These are phyloP conservation scores for Cactoblastis cactorum DNA, from an alignment of 2,888 invertebrate genomes.

Conservation along the genomic window DNA sequence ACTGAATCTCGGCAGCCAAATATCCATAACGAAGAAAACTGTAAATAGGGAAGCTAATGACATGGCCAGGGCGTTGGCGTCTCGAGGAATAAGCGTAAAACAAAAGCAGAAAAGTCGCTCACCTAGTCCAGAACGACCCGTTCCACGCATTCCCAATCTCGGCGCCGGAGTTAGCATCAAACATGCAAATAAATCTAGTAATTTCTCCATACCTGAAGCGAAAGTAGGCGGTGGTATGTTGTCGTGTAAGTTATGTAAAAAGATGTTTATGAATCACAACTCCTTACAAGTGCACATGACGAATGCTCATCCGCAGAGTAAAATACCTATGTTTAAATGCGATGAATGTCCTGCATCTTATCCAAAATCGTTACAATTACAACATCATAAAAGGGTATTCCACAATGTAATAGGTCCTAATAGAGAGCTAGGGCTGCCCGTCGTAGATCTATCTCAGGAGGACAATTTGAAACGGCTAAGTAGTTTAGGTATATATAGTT, in stretches of 20 bases:
- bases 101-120: constrained; percentile 79
- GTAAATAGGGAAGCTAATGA: constrained; percentile 85
- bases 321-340: constrained; percentile 77
- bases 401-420: constrained; percentile 67
- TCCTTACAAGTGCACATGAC: constrained; percentile 60
- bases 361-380: constrained; percentile 83
- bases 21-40: constrained; percentile 82
- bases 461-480: constrained; percentile 82
- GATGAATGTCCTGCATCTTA: constrained; percentile 86
- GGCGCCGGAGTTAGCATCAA: constrained; percentile 75
- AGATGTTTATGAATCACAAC: constrained; percentile 65
- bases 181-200: constrained; percentile 69
- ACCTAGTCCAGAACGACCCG: constrained; percentile 62
- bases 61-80: constrained; percentile 87
- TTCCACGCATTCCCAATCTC: constrained; percentile 69
- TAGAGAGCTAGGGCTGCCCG: constrained; percentile 84
- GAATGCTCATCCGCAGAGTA: constrained; percentile 59
- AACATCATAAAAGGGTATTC: constrained; percentile 76
- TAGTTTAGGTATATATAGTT: constrained; percentile 84
- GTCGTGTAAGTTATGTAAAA: constrained; percentile 66
- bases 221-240: constrained; percentile 62
- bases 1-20: constrained; percentile 85
- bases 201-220: constrained; percentile 65
- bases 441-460: constrained; percentile 85
- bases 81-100: constrained; percentile 88